Evolutionary conservation across 2,113 vertebrate genomes (phyloP).

Genomic region (Recurvirostra avosetta): DNA sequence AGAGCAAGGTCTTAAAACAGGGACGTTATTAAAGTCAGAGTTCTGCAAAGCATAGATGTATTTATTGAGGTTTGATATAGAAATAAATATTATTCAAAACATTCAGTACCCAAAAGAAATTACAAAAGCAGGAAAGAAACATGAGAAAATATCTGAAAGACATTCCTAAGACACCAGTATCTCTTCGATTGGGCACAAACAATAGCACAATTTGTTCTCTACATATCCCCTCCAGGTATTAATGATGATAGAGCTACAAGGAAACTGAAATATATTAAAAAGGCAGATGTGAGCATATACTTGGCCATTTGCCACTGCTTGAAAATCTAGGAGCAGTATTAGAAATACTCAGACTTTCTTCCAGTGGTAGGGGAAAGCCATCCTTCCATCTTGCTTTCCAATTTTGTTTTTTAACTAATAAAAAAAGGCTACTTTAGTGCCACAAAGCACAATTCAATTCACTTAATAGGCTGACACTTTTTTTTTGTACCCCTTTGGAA

Average conservation of each 20-base stretch:
- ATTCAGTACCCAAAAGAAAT: neutral
- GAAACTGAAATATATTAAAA: neutral
- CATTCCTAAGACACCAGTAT: neutral
- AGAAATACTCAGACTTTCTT: neutral
- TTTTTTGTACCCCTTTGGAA: neutral
- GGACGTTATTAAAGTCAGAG: neutral
- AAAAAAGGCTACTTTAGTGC: neutral
- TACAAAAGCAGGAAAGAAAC: neutral
- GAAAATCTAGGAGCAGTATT: neutral
- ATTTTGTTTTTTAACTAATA: neutral
- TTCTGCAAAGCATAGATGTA: slow-evolving; percentile 8
- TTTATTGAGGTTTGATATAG: neutral
- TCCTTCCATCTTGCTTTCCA: neutral
- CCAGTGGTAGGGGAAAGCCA: neutral
- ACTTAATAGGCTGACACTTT: neutral
- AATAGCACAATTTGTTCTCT: neutral
- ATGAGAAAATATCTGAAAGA: neutral
- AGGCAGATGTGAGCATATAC: neutral
- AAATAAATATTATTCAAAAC: neutral
- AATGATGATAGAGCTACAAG: neutral
- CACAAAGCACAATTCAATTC: neutral
- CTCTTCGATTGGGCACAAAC: neutral
- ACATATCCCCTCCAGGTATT: neutral
- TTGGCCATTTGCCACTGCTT: neutral
- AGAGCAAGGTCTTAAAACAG: neutral